A percentile compares a stretch with the other conserved stretches of the same genome.
phyloP scores from a whole-genome alignment of 2,888 invertebrate genomes.

The Diplazon laetatorius region DNA sequence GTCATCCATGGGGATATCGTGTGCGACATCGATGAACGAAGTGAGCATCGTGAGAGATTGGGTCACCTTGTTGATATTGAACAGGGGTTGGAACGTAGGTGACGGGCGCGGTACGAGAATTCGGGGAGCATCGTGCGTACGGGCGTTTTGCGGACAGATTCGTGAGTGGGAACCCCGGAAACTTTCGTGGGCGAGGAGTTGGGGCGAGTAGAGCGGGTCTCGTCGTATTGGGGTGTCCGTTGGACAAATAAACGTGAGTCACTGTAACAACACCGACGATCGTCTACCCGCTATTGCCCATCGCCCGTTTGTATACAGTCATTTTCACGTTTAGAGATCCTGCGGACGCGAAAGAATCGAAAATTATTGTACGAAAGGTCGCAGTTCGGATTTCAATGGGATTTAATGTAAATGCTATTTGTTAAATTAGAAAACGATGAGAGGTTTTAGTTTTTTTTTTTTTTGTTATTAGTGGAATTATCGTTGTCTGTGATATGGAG shows the following conservation, averaged over 20 bases:
- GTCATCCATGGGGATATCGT: not conserved
- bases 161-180: conserved; percentile 55
- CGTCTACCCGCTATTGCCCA: conserved; percentile 57
- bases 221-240: conserved; percentile 68
- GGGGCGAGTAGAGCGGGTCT: no score
- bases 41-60: conserved; percentile 47
- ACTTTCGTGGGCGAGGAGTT: conserved; percentile 52
- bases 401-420: not conserved
- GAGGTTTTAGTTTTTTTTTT: no score
- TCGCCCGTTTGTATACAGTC: conserved; percentile 53
- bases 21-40: conserved; percentile 33
- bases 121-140: conserved; percentile 4
- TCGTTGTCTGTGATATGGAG: no score
- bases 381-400: not conserved
- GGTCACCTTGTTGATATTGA: conserved; percentile 49
- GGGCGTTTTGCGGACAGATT: conserved; percentile 31
- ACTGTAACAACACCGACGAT: conserved; percentile 75
- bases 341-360: not conserved
- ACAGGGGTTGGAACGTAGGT: conserved; percentile 11
- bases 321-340: conserved; percentile 40
- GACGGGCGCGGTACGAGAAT: conserved; percentile 36
- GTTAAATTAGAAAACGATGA: not conserved
- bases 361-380: not conserved
- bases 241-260: conserved; percentile 81
- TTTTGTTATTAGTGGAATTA: no score